A percentile compares a stretch with the other conserved stretches of the same genome.
Evolutionary conservation across 1,140 invertebrate species (phyloP).

Genomic region (Danaus plexippus): DNA sequence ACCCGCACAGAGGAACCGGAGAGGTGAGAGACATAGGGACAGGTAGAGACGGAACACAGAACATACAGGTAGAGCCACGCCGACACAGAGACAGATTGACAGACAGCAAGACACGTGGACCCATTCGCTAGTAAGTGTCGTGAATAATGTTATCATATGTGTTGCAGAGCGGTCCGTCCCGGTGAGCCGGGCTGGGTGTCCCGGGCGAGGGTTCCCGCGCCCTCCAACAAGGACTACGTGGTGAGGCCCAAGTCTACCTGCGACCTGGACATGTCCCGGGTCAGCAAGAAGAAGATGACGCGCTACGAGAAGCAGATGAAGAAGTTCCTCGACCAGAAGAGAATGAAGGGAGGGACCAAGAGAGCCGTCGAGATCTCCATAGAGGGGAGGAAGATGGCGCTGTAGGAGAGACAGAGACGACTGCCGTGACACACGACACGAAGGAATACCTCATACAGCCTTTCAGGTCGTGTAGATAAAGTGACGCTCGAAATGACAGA

Average conservation of each 20-base stretch:
- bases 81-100: too few species aligned
- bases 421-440: background rate
- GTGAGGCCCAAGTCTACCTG: constrained; percentile 92
- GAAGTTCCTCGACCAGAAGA: constrained; percentile 89
- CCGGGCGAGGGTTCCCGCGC: constrained; percentile 93
- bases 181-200: constrained; percentile 97
- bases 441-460: too few species aligned
- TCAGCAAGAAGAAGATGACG: constrained; percentile 87
- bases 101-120: too few species aligned
- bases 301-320: constrained; percentile 94
- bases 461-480: too few species aligned
- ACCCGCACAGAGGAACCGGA: constrained; percentile 22
- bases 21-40: constrained; percentile 11
- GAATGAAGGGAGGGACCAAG: constrained; percentile 78
- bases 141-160: too few species aligned
- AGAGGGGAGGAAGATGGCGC: constrained; percentile 94
- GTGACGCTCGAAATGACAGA: too few species aligned
- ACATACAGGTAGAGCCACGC: too few species aligned
- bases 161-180: constrained; percentile 75
- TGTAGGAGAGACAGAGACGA: constrained; percentile 63
- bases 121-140: too few species aligned
- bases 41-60: too few species aligned
- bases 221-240: constrained; percentile 97
- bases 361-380: constrained; percentile 94
- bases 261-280: constrained; percentile 87